Evolutionary conservation across 1,140 invertebrate species (phyloP).

Genomic region (Macrobrachium rosenbergii): DNA sequence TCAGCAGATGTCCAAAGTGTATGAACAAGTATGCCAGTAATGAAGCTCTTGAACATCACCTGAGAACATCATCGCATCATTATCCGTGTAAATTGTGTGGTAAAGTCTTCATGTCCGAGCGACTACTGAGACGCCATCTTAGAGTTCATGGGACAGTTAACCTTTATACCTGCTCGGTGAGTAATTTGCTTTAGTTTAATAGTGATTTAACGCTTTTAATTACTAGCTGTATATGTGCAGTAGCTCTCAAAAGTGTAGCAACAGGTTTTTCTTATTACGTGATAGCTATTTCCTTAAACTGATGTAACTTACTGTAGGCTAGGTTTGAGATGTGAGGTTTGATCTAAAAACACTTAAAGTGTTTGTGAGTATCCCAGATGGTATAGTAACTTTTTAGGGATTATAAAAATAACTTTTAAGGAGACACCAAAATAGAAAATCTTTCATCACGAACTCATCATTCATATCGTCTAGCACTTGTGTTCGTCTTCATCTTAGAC

Average conservation of each 20-base stretch:
- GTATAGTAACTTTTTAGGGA: too few relatives aligned
- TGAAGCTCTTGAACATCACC: conserved; percentile 79
- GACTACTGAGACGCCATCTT: conserved; percentile 78
- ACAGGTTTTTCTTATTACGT: too few relatives aligned
- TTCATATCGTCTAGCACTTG: too few relatives aligned
- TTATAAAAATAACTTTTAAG: too few relatives aligned
- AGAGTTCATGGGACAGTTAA: conserved; percentile 78
- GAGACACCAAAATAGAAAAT: too few relatives aligned
- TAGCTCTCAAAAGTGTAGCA: background rate
- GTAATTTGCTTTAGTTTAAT: conserved; percentile 69
- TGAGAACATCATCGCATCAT: conserved; percentile 77
- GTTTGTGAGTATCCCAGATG: too few relatives aligned
- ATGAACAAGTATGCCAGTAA: conserved; percentile 79
- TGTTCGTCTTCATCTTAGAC: too few relatives aligned
- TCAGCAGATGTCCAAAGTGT: conserved; percentile 75
- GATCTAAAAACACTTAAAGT: too few relatives aligned
- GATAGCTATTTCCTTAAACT: too few relatives aligned
- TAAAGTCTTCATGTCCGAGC: conserved; percentile 79
- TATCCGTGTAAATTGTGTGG: conserved; percentile 79
- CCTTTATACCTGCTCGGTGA: conserved; percentile 73
- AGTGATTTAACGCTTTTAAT: background rate
- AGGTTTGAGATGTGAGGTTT: too few relatives aligned
- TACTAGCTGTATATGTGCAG: background rate
- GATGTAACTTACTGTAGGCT: too few relatives aligned
- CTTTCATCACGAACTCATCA: too few relatives aligned